Evolutionary conservation across 2,113 vertebrate genomes (phyloP), one percentile per base, ranked within the genome.

Genomic region (Chloebia gouldiae): DNA sequence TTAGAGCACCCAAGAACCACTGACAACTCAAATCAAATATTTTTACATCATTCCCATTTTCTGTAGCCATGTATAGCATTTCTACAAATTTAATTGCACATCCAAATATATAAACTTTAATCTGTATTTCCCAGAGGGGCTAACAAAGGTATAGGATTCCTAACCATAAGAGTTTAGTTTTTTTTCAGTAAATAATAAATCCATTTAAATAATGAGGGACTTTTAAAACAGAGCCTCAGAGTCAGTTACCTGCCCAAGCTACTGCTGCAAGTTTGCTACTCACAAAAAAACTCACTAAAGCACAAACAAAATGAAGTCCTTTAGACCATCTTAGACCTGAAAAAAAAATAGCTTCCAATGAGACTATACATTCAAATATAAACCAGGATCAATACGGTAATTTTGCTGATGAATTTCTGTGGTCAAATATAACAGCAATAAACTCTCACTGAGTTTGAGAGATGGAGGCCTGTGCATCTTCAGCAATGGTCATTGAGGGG

Each of bases 371-470:
- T 80, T 57, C 45, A 90, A 65, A 49, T 7, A 61, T 11, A 94
- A 90, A 33, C 9, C 60, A 31, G 15, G 51, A 91, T 94, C 59
- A 50, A 88, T 92, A 90, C 10, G 53, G 44, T 42, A 81, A 88
- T 90, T 90, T 70, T 88, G 47, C 50, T 94, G 92, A 95, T 90
- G 45, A 88, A 81, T 69, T 65, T 73, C 63, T 70, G 23, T 20
- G 11, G 20, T 80, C 68, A 86, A 18, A 70, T 42, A 6, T 11
- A 68, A 35, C 7, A 86, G 33, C 33, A 70, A 66, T 75, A 47
- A 90, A 42, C 37, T 65, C 68, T 51, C 25, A 21, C n/a, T 7
- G 45, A 53, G 39, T 80, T 5, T 88, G 33, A 71, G 42, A 69
- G 59, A 57, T 31, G 33, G 31, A 61, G 24, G 4, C 3, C 15